Percentiles rank a stretch among this genome's conserved stretches.
These are phyloP conservation scores for Sinocyclocheilus rhinocerous DNA, from an alignment of 2,113 vertebrate genomes.

Conservation along the genomic window DNA sequence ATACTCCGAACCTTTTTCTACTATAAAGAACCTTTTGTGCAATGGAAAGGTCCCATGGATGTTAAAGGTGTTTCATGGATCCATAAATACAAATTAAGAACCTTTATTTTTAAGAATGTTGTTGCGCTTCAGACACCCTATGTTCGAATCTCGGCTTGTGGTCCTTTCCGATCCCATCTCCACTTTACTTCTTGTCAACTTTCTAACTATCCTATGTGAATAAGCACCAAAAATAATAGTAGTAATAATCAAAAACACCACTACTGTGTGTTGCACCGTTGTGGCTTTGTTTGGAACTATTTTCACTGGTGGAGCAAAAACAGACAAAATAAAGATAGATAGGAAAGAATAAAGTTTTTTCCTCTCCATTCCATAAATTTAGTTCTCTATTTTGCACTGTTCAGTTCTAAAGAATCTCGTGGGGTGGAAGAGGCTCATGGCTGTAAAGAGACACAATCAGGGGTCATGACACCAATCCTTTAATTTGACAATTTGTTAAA, in stretches of 20 bases:
- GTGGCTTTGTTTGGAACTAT: background rate
- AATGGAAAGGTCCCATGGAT: too few relatives aligned
- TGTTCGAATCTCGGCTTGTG: background rate
- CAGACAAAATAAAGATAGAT: slow-evolving; percentile 5
- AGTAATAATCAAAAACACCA: background rate
- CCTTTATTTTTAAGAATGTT: too few relatives aligned
- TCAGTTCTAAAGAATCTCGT: slow-evolving; percentile 55
- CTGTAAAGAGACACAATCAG: slow-evolving; percentile 48
- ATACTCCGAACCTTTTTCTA: background rate
- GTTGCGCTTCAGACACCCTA: too few relatives aligned
- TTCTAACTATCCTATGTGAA: background rate
- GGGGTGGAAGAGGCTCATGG: slow-evolving; percentile 60
- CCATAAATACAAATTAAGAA: too few relatives aligned
- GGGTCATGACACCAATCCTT: slow-evolving; percentile 65
- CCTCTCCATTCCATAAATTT: slow-evolving; percentile 16
- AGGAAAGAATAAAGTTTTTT: background rate
- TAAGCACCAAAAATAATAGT: background rate
- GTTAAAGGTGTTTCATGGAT: too few relatives aligned
- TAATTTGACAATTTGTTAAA: slow-evolving; percentile 95
- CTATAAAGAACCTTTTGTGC: too few relatives aligned
- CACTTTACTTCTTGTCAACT: background rate
- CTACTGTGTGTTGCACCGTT: background rate
- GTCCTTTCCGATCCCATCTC: background rate
- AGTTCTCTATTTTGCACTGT: slow-evolving; percentile 52
- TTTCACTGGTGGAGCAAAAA: background rate